Evolutionary conservation across 1,140 invertebrate species (phyloP), one percentile per base, ranked within the genome.

Genomic region (Calosoma granatense): DNA sequence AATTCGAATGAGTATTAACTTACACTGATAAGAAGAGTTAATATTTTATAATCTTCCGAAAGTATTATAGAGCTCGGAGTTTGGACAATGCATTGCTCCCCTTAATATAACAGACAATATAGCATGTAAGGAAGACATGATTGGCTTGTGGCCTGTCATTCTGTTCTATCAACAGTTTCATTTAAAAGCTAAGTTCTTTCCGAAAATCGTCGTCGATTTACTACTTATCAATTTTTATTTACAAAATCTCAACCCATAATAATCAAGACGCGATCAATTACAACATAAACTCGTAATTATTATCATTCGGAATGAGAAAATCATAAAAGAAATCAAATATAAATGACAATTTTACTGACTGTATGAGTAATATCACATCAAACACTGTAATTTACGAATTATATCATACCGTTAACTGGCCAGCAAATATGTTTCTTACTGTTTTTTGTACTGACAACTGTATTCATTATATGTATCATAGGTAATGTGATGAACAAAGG

Each of bases 21-120:
- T 47, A 47, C 41, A 47, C 41, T 47, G 41, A 47, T 47, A 47
- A 47, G 41, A 47, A 47, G 41, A 47, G 6, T 47, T 47, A 12
- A 17, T 47, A 47, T 11, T 47, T 47, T 47, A 12, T 47, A 47
- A 12, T 47, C 41, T 47, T 17, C 6, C 17, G 9, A 12, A 47
- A 47, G 41, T 47, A 47, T 47, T 47, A 47, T 47, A 47, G 41
- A 47, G 41, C 41, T 47, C 41, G 41, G 41, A 47, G 15, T 47
- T 47, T 47, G 41, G 41, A 47, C 41, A 47, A 47, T 47, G 41
- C 41, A 47, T 47, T 47, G 41, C 41, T 47, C 41, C 41, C 41
- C 41, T 47, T 47, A 47, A 47, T 47, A 47, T 47, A 30, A 47
- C 41, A 47, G 41, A 47, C 41, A 47, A 47, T 47, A 47, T 47